Evolutionary conservation across 2,113 vertebrate genomes (phyloP).

Genomic region (Plecturocebus donacophilus): DNA sequence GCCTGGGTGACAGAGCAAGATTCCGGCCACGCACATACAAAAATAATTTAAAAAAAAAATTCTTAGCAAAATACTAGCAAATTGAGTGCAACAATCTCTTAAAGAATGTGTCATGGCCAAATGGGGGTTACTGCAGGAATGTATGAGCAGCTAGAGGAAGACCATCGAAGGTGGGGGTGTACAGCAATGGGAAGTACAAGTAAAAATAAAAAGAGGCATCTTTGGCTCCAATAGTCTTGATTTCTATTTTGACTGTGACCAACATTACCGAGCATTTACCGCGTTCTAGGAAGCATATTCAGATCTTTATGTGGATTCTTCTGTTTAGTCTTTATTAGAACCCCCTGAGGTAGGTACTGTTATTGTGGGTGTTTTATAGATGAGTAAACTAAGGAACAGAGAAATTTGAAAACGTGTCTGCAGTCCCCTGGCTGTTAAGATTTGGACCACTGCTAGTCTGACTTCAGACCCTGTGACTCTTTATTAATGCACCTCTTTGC

Average conservation of each 20-base stretch:
- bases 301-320: background rate
- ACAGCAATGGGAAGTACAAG: background rate
- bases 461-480: background rate
- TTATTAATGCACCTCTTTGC: background rate
- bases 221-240: background rate
- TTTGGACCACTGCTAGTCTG: background rate
- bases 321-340: background rate
- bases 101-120: background rate
- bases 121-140: background rate
- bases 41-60: background rate
- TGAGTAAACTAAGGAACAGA: background rate
- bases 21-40: no score
- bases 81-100: background rate
- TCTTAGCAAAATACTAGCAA: background rate
- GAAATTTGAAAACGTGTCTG: background rate
- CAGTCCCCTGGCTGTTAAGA: background rate
- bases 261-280: background rate
- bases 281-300: background rate
- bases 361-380: background rate
- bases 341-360: background rate
- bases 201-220: background rate
- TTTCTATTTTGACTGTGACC: background rate
- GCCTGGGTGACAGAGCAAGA: no score
- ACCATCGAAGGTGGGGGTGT: background rate
- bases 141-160: background rate